Percentiles rank a stretch among this genome's conserved stretches.
Conservation (phyloP, 2,797 vertebrate species). For the Poecilia gillii region DNA sequence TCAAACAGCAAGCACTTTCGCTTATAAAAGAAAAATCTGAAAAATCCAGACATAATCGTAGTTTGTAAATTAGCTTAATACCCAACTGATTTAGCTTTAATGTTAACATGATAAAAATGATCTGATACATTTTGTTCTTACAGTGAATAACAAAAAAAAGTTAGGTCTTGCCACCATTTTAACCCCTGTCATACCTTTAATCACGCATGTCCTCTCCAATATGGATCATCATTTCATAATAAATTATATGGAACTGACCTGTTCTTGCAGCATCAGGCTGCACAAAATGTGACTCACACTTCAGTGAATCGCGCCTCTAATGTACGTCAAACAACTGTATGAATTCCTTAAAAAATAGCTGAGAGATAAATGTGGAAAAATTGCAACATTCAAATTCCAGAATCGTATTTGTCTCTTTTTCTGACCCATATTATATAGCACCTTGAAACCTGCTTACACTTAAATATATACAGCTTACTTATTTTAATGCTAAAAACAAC, state of each 20-base stretch:
- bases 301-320: conserved; percentile 33
- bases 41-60: not conserved
- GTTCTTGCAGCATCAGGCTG: not conserved
- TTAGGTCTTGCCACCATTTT: not conserved
- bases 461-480: not conserved
- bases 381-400: not conserved
- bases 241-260: not conserved
- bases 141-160: not conserved
- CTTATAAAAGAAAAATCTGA: not conserved
- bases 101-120: not conserved
- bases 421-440: not conserved
- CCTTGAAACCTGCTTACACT: not conserved
- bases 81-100: not conserved
- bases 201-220: not conserved
- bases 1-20: not conserved
- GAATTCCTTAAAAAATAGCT: not conserved
- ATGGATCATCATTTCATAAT: not conserved
- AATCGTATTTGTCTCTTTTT: not conserved
- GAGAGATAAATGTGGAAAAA: not conserved
- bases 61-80: not conserved
- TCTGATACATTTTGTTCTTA: not conserved
- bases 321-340: conserved; percentile 9
- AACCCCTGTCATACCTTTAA: not conserved
- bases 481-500: not conserved
- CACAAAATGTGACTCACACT: conserved; percentile 25